A percentile compares a stretch with the other conserved stretches of the same genome.
These are phyloP conservation scores for Lepidocyrtoides sp. DNA, from an alignment of 2,888 invertebrate genomes.

Conservation along the genomic window DNA sequence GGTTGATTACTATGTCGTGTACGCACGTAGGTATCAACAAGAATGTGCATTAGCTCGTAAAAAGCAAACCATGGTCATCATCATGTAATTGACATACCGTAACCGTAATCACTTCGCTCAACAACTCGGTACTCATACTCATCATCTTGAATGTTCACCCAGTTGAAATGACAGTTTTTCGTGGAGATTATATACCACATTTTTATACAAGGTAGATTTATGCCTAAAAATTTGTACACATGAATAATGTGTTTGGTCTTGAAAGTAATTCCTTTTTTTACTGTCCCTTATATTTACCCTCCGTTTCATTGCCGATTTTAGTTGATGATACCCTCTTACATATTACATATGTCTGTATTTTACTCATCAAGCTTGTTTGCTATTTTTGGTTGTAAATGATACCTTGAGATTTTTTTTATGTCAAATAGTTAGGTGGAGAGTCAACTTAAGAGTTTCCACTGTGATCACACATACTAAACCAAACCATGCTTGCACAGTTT, in stretches of 20 bases:
- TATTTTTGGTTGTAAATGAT: constrained; percentile 45
- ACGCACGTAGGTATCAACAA: background rate
- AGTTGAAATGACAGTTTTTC: constrained; percentile 42
- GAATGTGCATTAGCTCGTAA: background rate
- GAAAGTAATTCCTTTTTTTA: constrained; percentile 17
- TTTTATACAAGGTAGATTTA: background rate
- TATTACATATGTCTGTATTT: background rate
- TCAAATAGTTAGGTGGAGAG: constrained; percentile 25
- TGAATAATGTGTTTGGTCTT: background rate
- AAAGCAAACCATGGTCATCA: constrained; percentile 35
- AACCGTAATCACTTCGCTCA: constrained; percentile 30
- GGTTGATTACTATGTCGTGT: constrained; percentile 5
- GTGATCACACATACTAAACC: no score
- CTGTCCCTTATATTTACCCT: constrained; percentile 14
- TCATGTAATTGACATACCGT: constrained; percentile 31
- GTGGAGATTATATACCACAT: background rate
- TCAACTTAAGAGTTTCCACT: no score
- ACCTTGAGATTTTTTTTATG: constrained; percentile 23
- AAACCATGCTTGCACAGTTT: no score
- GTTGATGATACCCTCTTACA: background rate
- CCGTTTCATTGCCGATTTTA: constrained; percentile 34
- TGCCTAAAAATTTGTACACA: background rate
- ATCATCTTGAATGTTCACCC: constrained; percentile 15
- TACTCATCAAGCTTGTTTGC: background rate
- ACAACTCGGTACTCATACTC: constrained; percentile 1